A percentile compares a stretch with the other conserved stretches of the same genome.
Conservation (phyloP, 2,113 vertebrate genomes). For the Lucifuga dentata region DNA sequence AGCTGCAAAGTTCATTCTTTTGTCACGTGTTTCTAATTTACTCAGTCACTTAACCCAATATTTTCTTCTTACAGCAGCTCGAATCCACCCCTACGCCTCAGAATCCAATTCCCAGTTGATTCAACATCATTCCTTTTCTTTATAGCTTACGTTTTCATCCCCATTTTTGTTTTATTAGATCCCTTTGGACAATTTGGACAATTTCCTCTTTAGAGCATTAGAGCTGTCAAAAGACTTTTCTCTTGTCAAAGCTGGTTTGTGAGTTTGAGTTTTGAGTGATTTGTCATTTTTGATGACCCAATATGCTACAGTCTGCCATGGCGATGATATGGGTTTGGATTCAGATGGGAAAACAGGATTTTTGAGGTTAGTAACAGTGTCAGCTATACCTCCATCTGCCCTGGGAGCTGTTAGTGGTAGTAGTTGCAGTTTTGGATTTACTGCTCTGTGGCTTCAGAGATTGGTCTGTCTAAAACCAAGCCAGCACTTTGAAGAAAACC, state of each 20-base stretch:
- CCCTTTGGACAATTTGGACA: background rate
- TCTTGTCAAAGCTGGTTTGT: slow-evolving; percentile 4
- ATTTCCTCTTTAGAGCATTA: background rate
- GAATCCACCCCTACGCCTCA: too few relatives aligned
- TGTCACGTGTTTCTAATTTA: background rate
- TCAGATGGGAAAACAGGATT: slow-evolving; percentile 50
- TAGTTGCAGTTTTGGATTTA: slow-evolving; percentile 77
- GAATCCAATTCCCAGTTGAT: background rate
- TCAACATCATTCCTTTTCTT: slow-evolving; percentile 23
- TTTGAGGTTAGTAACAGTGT: slow-evolving; percentile 60
- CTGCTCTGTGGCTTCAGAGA: slow-evolving; percentile 77
- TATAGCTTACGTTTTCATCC: slow-evolving; percentile 4
- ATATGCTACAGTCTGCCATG: slow-evolving; percentile 8
- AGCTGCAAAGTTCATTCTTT: background rate
- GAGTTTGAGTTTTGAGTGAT: background rate
- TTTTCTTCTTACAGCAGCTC: too few relatives aligned
- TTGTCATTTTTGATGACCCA: slow-evolving; percentile 23
- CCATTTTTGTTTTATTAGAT: slow-evolving; percentile 11
- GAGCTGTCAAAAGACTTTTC: background rate
- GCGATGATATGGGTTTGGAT: slow-evolving; percentile 1
- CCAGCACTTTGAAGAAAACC: slow-evolving; percentile 80
- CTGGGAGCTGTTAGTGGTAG: slow-evolving; percentile 67
- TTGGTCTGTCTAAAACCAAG: slow-evolving; percentile 75
- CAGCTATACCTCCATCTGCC: slow-evolving; percentile 62
- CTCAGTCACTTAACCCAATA: too few relatives aligned